These are phyloP conservation scores for Dysmachus trigonus DNA, from an alignment of 2,888 invertebrate genomes.

Conservation along the genomic window DNA sequence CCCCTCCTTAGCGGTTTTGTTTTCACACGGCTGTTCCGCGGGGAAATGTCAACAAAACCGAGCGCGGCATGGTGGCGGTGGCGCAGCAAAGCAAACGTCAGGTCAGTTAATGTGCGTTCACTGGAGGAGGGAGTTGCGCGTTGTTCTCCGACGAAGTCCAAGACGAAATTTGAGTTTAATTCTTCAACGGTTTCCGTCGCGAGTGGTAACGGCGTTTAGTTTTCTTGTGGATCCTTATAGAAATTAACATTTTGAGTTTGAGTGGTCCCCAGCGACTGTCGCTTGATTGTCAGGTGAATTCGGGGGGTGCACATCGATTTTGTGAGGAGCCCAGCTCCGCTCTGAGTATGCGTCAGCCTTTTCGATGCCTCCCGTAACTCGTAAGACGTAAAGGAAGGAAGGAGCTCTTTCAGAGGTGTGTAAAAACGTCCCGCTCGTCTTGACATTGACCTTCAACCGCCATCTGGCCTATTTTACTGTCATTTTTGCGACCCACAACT, in stretches of 20 bases:
- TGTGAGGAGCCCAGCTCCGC: neutral
- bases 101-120: neutral
- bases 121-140: neutral
- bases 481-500: neutral
- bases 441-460: neutral
- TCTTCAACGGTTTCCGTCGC: neutral
- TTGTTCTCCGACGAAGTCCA: neutral
- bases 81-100: neutral
- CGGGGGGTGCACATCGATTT: neutral
- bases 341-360: constrained; percentile 6
- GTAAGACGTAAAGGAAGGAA: neutral
- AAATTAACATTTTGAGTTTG: neutral
- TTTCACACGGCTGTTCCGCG: neutral
- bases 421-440: neutral
- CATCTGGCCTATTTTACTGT: neutral
- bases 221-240: neutral
- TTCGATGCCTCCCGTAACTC: neutral
- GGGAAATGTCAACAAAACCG: neutral
- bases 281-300: neutral
- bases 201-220: neutral
- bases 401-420: neutral
- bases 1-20: constrained; percentile 13
- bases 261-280: neutral
- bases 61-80: neutral
- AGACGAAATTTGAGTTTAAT: neutral